Conservation (phyloP, 2,113 vertebrate genomes). For the Apistogramma diplotaenia region DNA sequence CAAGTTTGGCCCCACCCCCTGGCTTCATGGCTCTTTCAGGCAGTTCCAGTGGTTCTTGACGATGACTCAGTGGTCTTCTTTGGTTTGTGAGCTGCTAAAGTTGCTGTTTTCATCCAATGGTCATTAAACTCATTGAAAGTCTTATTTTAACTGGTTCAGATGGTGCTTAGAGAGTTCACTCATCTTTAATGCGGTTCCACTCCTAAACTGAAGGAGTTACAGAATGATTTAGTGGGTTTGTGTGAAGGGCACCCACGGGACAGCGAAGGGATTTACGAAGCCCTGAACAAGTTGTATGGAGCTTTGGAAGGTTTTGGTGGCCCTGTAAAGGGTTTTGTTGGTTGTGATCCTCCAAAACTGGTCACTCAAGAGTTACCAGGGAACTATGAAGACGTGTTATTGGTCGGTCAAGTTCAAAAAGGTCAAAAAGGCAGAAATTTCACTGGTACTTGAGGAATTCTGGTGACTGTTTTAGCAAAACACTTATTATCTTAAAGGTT, state of each 20-base stretch:
- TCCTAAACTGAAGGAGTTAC: neutral
- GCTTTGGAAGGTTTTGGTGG: neutral
- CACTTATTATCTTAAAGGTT: neutral
- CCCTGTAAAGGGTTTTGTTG: neutral
- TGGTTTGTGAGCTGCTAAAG: too few species aligned
- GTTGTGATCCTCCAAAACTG: neutral
- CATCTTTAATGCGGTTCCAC: fast-evolving
- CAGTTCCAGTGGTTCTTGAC: too few species aligned
- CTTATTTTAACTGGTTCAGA: fast-evolving
- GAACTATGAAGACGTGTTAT: neutral
- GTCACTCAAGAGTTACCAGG: neutral
- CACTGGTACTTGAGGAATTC: neutral
- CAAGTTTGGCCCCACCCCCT: too few species aligned
- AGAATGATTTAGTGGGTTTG: neutral
- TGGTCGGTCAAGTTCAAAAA: neutral
- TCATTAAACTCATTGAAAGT: neutral
- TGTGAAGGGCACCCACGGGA: neutral
- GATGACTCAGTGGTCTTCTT: too few species aligned
- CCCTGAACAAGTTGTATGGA: neutral
- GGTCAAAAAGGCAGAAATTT: neutral
- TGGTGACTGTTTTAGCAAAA: neutral
- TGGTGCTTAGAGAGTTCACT: neutral
- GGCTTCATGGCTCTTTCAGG: too few species aligned
- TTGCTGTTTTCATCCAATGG: too few species aligned
- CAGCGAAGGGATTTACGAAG: neutral